phyloP scores from a whole-genome alignment of 2,888 invertebrate species.

The Sisyra nigra region DNA sequence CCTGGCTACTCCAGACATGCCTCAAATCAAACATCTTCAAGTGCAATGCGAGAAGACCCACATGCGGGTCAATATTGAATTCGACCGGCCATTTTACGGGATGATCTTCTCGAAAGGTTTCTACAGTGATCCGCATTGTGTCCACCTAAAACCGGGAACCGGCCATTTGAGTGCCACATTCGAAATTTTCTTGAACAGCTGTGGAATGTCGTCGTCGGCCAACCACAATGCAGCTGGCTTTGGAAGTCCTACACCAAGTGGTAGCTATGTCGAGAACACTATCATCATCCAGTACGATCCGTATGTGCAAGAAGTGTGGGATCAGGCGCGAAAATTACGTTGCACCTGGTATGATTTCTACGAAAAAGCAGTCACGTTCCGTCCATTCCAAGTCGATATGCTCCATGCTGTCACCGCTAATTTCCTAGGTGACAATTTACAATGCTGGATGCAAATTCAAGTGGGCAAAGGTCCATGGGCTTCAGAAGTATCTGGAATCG shows the following conservation, averaged over 20 bases:
- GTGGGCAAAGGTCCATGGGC: slow-evolving; percentile 95
- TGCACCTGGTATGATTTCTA: slow-evolving; percentile 96
- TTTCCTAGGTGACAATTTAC: slow-evolving; percentile 87
- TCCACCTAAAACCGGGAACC: slow-evolving; percentile 79
- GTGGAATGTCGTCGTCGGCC: slow-evolving; percentile 87
- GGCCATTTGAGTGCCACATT: slow-evolving; percentile 85
- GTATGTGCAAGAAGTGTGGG: slow-evolving; percentile 90
- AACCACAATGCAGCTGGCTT: slow-evolving; percentile 73
- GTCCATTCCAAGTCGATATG: slow-evolving; percentile 94
- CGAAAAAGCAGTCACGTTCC: slow-evolving; percentile 86
- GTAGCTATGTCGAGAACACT: slow-evolving; percentile 87
- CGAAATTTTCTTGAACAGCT: slow-evolving; percentile 84
- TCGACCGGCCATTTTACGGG: slow-evolving; percentile 87
- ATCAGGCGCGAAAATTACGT: slow-evolving; percentile 79
- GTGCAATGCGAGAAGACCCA: slow-evolving; percentile 93
- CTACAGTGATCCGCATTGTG: slow-evolving; percentile 82
- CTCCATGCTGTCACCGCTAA: slow-evolving; percentile 88
- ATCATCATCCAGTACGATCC: slow-evolving; percentile 92
- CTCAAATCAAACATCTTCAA: slow-evolving; percentile 83
- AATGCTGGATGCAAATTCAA: slow-evolving; percentile 97
- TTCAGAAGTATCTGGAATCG: slow-evolving; percentile 89
- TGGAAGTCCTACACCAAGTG: slow-evolving; percentile 78
- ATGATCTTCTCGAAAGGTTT: slow-evolving; percentile 93
- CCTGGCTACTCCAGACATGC: slow-evolving; percentile 73
- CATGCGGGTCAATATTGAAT: slow-evolving; percentile 90